Conservation (phyloP, 2,888 invertebrate species). For the Amaurobius ferox region DNA sequence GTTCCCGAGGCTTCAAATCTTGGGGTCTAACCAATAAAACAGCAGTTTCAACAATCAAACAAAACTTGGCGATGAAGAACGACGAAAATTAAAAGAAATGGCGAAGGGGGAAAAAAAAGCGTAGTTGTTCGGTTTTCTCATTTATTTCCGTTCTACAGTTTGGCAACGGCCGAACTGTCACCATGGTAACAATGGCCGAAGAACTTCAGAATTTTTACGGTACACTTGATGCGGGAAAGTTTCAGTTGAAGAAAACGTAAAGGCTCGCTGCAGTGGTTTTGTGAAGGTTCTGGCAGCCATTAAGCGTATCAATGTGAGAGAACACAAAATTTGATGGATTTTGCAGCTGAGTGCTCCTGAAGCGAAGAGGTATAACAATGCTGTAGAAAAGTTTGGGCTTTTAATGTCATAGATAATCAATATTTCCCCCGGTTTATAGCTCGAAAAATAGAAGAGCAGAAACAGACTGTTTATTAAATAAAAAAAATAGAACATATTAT, state of each 20-base stretch:
- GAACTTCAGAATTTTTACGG: conserved; percentile 18
- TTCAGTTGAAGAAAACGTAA: conserved; percentile 5
- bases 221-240: conserved; percentile 3
- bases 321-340: conserved; percentile 2
- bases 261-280: conserved; percentile 7
- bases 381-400: neutral
- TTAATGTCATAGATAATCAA: conserved; percentile 4
- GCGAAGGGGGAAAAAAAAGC: neutral
- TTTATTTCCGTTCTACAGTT: conserved; percentile 1
- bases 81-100: conserved; percentile 10
- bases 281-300: neutral
- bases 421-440: neutral
- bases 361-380: neutral
- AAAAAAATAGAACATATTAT: too few relatives aligned
- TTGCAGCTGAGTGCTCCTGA: neutral
- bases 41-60: conserved; percentile 1
- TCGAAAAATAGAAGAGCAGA: too few relatives aligned
- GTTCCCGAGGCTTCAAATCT: neutral
- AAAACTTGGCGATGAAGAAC: conserved; percentile 1
- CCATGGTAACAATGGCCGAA: conserved; percentile 13
- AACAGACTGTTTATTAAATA: too few relatives aligned
- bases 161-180: neutral
- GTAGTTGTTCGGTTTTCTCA: conserved; percentile 2
- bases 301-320: neutral
- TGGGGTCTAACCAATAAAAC: neutral